Percentiles rank a stretch among this genome's conserved stretches.
Conservation (phyloP, 2,113 vertebrate species). For the Bagarius yarrelli region DNA sequence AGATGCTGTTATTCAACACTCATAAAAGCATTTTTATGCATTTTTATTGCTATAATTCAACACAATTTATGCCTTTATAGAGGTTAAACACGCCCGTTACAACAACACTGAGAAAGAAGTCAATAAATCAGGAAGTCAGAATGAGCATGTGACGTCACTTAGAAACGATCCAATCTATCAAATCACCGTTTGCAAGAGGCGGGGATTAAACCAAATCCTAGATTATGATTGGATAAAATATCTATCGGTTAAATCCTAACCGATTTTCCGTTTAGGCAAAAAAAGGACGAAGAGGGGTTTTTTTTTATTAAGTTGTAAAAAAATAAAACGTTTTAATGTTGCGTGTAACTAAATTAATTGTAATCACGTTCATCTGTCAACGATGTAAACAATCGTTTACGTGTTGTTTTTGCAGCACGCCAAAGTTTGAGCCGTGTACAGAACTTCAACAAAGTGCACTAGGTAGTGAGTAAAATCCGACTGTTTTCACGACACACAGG, state of each 20-base stretch:
- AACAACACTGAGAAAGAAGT: neutral
- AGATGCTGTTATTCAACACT: neutral
- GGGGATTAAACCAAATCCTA: neutral
- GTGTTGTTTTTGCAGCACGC: neutral
- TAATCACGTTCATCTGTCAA: neutral
- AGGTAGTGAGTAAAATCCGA: neutral
- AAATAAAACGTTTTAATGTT: neutral
- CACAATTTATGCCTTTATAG: neutral
- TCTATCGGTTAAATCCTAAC: neutral
- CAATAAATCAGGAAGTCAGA: neutral
- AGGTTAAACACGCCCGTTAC: neutral
- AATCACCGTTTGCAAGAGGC: slow-evolving; percentile 35
- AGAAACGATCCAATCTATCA: neutral
- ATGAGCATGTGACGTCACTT: neutral
- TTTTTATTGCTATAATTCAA: neutral
- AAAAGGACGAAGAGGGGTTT: neutral
- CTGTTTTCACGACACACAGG: neutral
- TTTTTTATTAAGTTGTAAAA: too few species aligned
- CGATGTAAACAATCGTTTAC: neutral
- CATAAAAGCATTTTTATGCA: neutral
- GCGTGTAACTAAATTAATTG: neutral
- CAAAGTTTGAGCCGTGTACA: neutral
- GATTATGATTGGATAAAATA: slow-evolving; percentile 2
- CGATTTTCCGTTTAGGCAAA: too few species aligned
- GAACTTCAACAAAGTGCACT: neutral